Conservation (phyloP, 2,797 vertebrate species). For the Saxicola maurus region DNA sequence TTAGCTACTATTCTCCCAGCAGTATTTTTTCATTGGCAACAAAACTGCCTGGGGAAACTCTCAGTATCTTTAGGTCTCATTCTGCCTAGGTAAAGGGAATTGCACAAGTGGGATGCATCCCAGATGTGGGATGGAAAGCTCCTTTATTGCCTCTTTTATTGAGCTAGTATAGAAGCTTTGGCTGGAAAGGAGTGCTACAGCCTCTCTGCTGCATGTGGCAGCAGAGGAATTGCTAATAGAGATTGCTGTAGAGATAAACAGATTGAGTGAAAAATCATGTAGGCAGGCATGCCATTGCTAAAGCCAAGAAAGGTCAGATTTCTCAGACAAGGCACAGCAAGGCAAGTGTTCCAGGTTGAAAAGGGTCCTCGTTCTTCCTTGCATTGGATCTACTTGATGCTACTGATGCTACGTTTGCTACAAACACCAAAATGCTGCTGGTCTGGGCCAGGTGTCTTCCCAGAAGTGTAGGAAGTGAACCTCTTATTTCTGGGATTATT, state of each 20-base stretch:
- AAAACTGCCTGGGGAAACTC: neutral
- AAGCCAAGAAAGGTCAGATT: neutral
- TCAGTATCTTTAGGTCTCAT: neutral
- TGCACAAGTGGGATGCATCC: neutral
- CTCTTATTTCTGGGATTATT: neutral
- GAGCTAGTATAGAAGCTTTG: neutral
- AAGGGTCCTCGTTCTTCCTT: neutral
- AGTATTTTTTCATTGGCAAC: constrained; percentile 14
- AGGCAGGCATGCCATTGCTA: neutral
- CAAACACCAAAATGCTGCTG: neutral
- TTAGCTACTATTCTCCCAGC: constrained; percentile 24
- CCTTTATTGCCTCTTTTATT: constrained; percentile 15
- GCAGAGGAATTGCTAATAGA: neutral
- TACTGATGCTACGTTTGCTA: neutral
- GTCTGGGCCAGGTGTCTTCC: neutral
- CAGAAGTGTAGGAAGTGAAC: neutral
- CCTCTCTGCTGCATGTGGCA: neutral
- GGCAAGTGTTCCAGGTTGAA: neutral
- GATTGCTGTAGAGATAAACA: neutral
- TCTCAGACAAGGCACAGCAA: neutral
- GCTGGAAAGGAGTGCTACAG: neutral
- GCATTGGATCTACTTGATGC: neutral
- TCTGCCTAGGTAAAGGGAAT: neutral
- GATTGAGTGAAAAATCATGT: neutral
- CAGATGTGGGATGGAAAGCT: neutral